Base-by-base conservation (phyloP, 2,888 invertebrate genomes). In the Troides oblongomaculatus region DNA sequence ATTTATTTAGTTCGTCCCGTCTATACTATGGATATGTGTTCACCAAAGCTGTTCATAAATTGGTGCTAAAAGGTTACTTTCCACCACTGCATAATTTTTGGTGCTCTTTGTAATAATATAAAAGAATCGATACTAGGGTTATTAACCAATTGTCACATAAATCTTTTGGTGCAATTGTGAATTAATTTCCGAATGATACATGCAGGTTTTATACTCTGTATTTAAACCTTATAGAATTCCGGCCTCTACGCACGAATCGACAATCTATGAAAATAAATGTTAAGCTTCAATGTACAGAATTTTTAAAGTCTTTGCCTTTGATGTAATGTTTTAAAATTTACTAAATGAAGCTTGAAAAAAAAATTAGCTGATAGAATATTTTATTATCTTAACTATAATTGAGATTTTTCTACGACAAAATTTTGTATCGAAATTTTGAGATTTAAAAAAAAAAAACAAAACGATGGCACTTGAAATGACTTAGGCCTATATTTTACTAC, bases 401-500 rank as follows among this genome's bases (percentile, higher is more conserved):
- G 10, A 50, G 14, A 50, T 50, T 50, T 50, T 18, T 17, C 50
- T 50, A 18, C 18, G 50, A 50, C 17, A 50, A 50, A 14, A 50
- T 50, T 50, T 14, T 50, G 14, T 50, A 50, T 50, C 17, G 50
- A 18, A 14, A 17, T 50, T 50, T 50, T 50, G 50, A 17, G 14
- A 50, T 50, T 46, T 46, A 46, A 46, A 46, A 46, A 14, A 21
- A 14, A 10, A 46, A 14, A 50, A 5, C 1, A 50, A 50, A 18
- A 14, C 14, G 14, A 12, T 50, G 5, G 10, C 5, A 50, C 50
- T 12, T 18, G 5, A 50, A 14, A 17, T 39, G 39, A 10, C 39
- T 17, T 50, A 17, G 12, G 14, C 12, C 2, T 5, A 17, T 14
- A 17, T 50, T 70, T 72, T 70, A 78, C 79, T 82, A 82, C 82